Conservation (phyloP, 1,140 invertebrate species). For the Meloidogyne hapla region DNA sequence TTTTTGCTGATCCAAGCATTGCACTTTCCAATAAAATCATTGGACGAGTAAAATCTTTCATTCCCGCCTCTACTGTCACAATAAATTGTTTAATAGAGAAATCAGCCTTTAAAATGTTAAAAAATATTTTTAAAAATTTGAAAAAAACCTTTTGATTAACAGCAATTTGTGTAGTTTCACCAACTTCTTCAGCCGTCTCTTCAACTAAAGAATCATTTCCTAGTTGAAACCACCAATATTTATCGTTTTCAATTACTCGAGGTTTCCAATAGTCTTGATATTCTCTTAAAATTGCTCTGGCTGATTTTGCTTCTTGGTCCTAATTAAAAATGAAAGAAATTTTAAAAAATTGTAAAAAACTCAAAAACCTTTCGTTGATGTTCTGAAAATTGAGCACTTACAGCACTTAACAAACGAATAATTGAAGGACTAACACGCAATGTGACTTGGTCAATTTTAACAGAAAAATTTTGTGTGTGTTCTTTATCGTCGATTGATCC, state of each 20-base stretch:
- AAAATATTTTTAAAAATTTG: not conserved
- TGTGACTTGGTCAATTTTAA: conserved; percentile 79
- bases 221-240: conserved; percentile 58
- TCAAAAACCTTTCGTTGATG: conserved; percentile 46
- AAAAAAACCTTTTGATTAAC: conserved; percentile 8
- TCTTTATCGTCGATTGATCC: conserved; percentile 74
- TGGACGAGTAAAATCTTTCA: conserved; percentile 82
- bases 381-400: conserved; percentile 72
- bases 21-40: conserved; percentile 80
- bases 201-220: conserved; percentile 23
- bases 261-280: conserved; percentile 59
- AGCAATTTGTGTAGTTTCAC: conserved; percentile 3
- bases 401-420: conserved; percentile 80
- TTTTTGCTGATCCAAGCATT: conserved; percentile 75
- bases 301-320: conserved; percentile 11
- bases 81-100: conserved; percentile 68
- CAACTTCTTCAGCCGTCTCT: conserved; percentile 42
- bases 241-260: conserved; percentile 47
- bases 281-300: conserved; percentile 34
- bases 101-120: conserved; percentile 64
- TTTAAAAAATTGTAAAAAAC: conserved; percentile 10
- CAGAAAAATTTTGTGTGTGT: conserved; percentile 67
- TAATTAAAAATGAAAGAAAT: conserved; percentile 27
- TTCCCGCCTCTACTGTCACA: conserved; percentile 82
- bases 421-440: conserved; percentile 80